Base-by-base conservation (phyloP, 2,797 vertebrate species). In the Coreius guichenoti region DNA sequence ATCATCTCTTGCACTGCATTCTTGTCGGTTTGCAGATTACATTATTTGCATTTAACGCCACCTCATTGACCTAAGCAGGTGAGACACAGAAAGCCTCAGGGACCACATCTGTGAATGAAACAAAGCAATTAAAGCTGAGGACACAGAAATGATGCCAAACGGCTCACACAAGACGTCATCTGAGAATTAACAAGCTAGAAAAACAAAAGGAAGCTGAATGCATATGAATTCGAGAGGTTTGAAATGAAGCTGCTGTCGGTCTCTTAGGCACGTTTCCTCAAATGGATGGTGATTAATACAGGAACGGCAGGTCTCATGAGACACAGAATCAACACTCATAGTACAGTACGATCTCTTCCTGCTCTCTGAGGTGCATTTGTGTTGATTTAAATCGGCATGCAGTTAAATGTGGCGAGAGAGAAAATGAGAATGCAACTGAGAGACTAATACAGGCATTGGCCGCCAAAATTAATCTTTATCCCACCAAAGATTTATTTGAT, bases 41-140 rank as follows among this genome's bases (percentile, higher is more conserved):
- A 56, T 69, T 54, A 80, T 80, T 87, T 70, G 79, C 83, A 84
- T 86, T 33, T 70, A 39, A 29, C 16, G 14, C 19, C 58, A 84
- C 33, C 56, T 54, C 73, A 43, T 75, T 79, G 81, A 56, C 36
- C 39, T 33, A 58, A 69, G 72, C 26, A 9, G 63, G 49, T 26
- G 26, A 36, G 49, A 23, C 19, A 23, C 11, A 7, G 47, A 74
- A 81, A 68, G 45, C 68, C 68, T 56, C 8, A 33, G 72, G 19
- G 11, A 65, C 31, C 51, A 67, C 63, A 19, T 73, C 70, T 54
- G 31, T 36, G n/a, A 81, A 14, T 7, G 9, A 69, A 70, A 70
- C 67, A 26, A 80, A 47, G 31, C 51, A 77, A 77, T 58, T 76
- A 39, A 76, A 39, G 74, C 51, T 16, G 74, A 56, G 74, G 45